Evolutionary conservation across 1,140 invertebrate species (phyloP).

Genomic region (Thaumetopoea pityocampa): DNA sequence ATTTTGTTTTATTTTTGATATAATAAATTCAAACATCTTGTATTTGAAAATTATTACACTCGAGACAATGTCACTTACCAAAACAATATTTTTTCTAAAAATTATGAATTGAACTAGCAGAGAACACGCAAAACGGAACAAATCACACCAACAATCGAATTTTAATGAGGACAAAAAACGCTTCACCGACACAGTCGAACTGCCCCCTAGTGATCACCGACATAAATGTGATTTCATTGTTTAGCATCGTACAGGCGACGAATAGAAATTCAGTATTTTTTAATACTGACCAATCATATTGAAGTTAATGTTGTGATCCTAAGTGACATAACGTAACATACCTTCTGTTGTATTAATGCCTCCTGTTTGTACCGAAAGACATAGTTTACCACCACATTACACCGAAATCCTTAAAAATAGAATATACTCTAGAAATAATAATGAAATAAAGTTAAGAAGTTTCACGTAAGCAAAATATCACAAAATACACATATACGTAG

Average conservation of each 20-base stretch:
- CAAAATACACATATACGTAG: too few species aligned
- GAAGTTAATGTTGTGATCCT: neutral
- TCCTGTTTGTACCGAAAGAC: constrained; percentile 36
- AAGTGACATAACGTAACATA: constrained; percentile 41
- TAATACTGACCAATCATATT: constrained; percentile 36
- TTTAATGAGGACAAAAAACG: constrained; percentile 60
- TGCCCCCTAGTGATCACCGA: constrained; percentile 45
- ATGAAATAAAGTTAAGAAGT: too few species aligned
- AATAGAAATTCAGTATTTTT: too few species aligned
- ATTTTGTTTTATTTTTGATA: neutral
- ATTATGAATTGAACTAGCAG: constrained; percentile 35
- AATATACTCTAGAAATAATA: too few species aligned
- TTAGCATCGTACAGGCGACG: too few species aligned
- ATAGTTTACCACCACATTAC: constrained; percentile 36
- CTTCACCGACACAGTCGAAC: constrained; percentile 43
- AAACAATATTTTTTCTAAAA: constrained; percentile 62
- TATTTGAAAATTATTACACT: constrained; percentile 7
- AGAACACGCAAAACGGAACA: constrained; percentile 61
- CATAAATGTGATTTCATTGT: constrained; percentile 43
- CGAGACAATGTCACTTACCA: constrained; percentile 49
- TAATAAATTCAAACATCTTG: constrained; percentile 1
- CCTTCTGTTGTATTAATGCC: constrained; percentile 30
- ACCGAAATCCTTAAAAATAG: too few species aligned
- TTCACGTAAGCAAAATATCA: too few species aligned
- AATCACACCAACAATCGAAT: constrained; percentile 53